phyloP scores from a whole-genome alignment of 2,797 vertebrate species.

The Malurus splendens region DNA sequence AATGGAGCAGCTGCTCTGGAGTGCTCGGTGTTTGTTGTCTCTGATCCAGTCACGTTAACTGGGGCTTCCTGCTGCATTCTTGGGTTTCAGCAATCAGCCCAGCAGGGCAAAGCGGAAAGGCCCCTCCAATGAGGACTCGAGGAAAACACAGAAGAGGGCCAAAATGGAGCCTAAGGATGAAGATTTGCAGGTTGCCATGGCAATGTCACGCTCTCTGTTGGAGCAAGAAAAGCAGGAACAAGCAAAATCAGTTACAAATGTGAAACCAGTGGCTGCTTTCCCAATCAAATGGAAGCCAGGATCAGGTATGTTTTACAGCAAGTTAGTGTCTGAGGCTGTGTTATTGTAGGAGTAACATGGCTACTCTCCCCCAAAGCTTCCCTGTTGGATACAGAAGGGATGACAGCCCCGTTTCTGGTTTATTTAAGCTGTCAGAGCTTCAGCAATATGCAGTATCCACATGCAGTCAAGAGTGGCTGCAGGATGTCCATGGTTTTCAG shows the following conservation, averaged over 20 bases:
- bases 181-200: slow-evolving; percentile 86
- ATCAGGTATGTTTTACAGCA: slow-evolving; percentile 48
- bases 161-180: slow-evolving; percentile 73
- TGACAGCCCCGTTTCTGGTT: background rate
- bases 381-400: background rate
- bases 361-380: background rate
- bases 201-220: slow-evolving; percentile 86
- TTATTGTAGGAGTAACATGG: background rate
- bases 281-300: slow-evolving; percentile 46
- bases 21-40: background rate
- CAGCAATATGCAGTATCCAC: background rate
- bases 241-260: background rate
- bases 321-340: background rate
- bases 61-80: slow-evolving; percentile 19
- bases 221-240: slow-evolving; percentile 67
- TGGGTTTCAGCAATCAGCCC: slow-evolving; percentile 46
- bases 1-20: slow-evolving; percentile 19
- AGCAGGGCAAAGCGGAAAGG: slow-evolving; percentile 75
- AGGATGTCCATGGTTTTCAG: background rate
- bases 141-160: slow-evolving; percentile 69
- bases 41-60: background rate
- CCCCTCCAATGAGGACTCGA: slow-evolving; percentile 53
- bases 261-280: slow-evolving; percentile 44
- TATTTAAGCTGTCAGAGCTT: slow-evolving; percentile 6
- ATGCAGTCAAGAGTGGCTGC: background rate